Evolutionary conservation across 2,113 vertebrate species (phyloP).

Genomic region (Hyla sarda): DNA sequence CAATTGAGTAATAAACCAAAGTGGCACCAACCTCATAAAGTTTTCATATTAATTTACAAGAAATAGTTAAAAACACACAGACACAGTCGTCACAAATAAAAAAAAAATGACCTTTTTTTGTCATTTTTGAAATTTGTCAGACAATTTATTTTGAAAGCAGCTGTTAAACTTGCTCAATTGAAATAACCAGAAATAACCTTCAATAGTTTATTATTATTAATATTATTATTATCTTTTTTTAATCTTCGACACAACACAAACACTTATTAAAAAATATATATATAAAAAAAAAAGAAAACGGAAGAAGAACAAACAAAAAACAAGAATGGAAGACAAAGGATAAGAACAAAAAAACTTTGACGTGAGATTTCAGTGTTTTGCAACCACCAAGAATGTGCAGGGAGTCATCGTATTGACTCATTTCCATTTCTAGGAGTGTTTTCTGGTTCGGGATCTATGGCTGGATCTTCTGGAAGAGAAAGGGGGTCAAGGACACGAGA

Average conservation of each 20-base stretch:
- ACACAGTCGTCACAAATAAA: constrained; percentile 98
- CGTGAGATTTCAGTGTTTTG: constrained; percentile 52
- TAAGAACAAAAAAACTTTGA: constrained; percentile 45
- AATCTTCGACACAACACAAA: constrained; percentile 97
- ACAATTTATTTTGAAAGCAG: constrained; percentile 91
- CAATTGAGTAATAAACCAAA: constrained; percentile 86
- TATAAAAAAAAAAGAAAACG: constrained; percentile 63
- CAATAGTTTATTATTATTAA: constrained; percentile 60
- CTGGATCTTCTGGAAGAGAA: constrained; percentile 35
- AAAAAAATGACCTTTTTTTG: constrained; percentile 92
- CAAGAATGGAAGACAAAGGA: constrained; percentile 58
- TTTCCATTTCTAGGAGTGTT: background rate
- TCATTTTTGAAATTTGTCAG: constrained; percentile 96
- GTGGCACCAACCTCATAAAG: constrained; percentile 99
- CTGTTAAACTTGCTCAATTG: constrained; percentile 98
- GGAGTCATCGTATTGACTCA: constrained; percentile 6
- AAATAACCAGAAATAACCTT: constrained; percentile 98
- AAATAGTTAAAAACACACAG: constrained; percentile 99
- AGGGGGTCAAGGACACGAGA: background rate
- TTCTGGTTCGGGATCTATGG: constrained; percentile 12
- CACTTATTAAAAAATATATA: constrained; percentile 84
- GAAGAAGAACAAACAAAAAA: constrained; percentile 44
- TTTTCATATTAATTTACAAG: constrained; percentile 99
- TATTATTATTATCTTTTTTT: constrained; percentile 59
- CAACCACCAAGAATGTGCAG: constrained; percentile 34